A percentile compares a stretch with the other conserved stretches of the same genome.
Conservation (phyloP, 2,797 vertebrate genomes). For the Neosilurus hyrtlii region DNA sequence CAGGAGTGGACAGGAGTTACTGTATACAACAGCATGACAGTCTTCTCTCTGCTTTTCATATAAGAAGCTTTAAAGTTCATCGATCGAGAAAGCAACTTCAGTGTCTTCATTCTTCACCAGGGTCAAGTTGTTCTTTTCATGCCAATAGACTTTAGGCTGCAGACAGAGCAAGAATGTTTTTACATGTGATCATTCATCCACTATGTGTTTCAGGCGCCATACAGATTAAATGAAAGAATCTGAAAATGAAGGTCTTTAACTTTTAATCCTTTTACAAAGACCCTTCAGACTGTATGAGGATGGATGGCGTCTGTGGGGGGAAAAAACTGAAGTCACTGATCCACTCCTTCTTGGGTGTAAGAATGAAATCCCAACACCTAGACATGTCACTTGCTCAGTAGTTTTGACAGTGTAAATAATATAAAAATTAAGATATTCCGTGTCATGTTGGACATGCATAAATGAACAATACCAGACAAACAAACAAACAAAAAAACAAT, state of each 20-base stretch:
- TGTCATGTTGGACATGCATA: neutral
- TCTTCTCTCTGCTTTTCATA: conserved; percentile 68
- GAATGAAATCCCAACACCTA: conserved; percentile 47
- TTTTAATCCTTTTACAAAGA: conserved; percentile 93
- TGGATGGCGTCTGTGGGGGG: conserved; percentile 79
- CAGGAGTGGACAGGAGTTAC: neutral
- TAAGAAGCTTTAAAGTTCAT: conserved; percentile 60
- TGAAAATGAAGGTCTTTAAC: conserved; percentile 90
- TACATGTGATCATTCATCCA: conserved; percentile 86
- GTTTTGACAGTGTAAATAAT: neutral
- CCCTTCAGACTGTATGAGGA: conserved; percentile 84
- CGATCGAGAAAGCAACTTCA: conserved; percentile 72
- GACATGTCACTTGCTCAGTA: conserved; percentile 25
- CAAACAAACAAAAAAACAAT: conserved; percentile 46
- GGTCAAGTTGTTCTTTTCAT: conserved; percentile 78
- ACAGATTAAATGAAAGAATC: conserved; percentile 91
- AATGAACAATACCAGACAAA: conserved; percentile 21
- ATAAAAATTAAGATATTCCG: neutral
- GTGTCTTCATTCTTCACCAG: conserved; percentile 81
- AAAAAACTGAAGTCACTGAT: conserved; percentile 60
- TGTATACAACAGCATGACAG: conserved; percentile 3
- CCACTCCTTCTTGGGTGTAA: conserved; percentile 44
- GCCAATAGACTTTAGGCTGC: conserved; percentile 69
- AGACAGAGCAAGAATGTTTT: conserved; percentile 84
- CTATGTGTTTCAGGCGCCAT: conserved; percentile 87